Evolutionary conservation across 2,797 vertebrate genomes (phyloP).

Genomic region (Pterois miles): DNA sequence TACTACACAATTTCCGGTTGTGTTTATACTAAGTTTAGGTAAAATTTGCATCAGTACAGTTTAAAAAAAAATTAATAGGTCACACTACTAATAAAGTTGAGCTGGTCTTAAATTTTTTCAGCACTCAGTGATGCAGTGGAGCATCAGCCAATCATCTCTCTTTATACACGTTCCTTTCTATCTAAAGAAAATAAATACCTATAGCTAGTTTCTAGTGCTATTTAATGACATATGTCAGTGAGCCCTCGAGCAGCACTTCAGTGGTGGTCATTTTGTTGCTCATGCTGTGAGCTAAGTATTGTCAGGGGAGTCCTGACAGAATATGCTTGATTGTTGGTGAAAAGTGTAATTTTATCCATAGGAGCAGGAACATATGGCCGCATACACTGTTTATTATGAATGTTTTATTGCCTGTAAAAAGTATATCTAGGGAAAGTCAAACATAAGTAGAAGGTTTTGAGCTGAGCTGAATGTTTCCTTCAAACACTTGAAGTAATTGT

Average conservation of each 20-base stretch:
- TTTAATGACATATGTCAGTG: too few relatives aligned
- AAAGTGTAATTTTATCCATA: background rate
- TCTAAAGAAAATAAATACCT: too few relatives aligned
- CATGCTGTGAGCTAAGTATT: background rate
- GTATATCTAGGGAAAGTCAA: fast-evolving
- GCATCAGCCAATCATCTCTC: too few relatives aligned
- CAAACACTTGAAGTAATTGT: background rate
- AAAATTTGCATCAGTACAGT: background rate
- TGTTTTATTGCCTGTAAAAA: background rate
- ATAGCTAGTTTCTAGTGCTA: too few relatives aligned
- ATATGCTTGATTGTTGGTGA: background rate
- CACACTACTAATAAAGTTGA: too few relatives aligned
- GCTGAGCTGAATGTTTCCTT: background rate
- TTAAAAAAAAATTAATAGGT: background rate
- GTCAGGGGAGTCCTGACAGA: background rate
- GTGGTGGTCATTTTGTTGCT: too few relatives aligned
- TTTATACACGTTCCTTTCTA: too few relatives aligned
- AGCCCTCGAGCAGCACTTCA: too few relatives aligned
- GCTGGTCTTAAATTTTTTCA: too few relatives aligned
- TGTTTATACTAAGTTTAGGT: background rate
- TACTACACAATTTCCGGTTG: background rate
- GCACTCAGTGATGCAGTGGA: too few relatives aligned
- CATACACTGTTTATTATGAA: background rate
- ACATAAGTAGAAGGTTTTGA: background rate
- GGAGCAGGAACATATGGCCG: too few relatives aligned